Evolutionary conservation across 2,113 vertebrate genomes (phyloP).

Genomic region (Bombycilla garrulus): DNA sequence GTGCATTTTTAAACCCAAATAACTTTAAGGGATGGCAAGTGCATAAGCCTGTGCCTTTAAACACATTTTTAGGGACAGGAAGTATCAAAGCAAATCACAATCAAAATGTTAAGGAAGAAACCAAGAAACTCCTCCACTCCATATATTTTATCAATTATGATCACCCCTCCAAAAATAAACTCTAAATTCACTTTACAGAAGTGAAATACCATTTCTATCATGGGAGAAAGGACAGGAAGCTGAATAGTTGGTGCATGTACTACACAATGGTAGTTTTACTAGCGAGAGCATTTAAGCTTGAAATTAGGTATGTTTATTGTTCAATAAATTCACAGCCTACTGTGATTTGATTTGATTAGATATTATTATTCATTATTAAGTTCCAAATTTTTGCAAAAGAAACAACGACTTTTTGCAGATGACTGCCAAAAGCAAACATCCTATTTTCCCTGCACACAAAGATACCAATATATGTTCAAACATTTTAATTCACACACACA

Average conservation of each 20-base stretch:
- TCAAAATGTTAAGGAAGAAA: background rate
- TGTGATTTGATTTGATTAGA: slow-evolving; percentile 29
- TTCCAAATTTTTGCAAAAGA: slow-evolving; percentile 16
- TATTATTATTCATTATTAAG: background rate
- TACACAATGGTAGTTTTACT: background rate
- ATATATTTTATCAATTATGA: background rate
- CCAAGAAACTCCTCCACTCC: background rate
- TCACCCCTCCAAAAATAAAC: background rate
- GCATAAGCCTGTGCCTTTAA: background rate
- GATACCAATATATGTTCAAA: background rate
- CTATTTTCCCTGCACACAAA: slow-evolving; percentile 34
- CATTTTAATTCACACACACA: background rate
- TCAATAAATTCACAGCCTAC: background rate
- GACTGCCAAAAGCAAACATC: slow-evolving; percentile 57
- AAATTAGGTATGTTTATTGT: background rate
- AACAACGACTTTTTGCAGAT: slow-evolving; percentile 50
- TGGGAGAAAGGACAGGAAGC: background rate
- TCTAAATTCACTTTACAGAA: background rate
- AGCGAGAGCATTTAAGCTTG: background rate
- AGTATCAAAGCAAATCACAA: background rate
- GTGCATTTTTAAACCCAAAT: background rate
- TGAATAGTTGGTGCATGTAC: background rate
- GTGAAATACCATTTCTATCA: background rate
- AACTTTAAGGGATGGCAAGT: background rate
- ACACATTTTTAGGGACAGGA: background rate